Base-by-base conservation (phyloP, 2,888 invertebrate species). In the Caenorhabditis afra region DNA sequence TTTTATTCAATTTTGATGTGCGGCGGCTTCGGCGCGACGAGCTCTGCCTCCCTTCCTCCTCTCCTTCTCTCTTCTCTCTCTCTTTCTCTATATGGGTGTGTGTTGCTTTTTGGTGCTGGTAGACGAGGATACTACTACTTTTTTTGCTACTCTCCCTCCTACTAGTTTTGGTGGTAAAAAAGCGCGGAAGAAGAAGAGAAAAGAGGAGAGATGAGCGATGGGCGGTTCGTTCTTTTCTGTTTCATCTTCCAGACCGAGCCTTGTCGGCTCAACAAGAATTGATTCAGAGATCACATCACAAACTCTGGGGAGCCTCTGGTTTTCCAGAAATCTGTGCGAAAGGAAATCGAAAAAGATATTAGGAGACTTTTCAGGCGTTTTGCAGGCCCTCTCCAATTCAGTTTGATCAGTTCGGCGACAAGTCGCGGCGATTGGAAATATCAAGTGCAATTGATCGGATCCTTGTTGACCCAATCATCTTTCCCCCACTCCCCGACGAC, bases 1-100 rank as follows among this genome's bases (percentile, higher is more conserved):
- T 74, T 74, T 65, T 74, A 65, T 74, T 71, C 71, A 71, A 71
- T 71, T 71, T 71, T 50, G 71, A 71, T 71, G 71, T 71, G 71
- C 64, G 61, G 22, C 37, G 50, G 58, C 39, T 39, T 29, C 29
- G 29, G 29, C 29, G 29, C 44, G 45, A 65, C 53, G 55, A 57
- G 45, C 58, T 45, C 50, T 45, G 57, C 39, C 49, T 39, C 37
- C 50, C 65, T 52, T 41, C 52, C 47, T 50, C 37, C 58, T 58
- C 58, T 58, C 64, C 14, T 50, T 50, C 47, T 50, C 35, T 57
- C 14, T 55, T 62, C 55, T 49, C 49, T 55, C 64, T 61, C 45
- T 71, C 23, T 49, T 22, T 37, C 20, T 41, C 45, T 55, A 35
- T 58, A 62, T 45, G 53, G 59, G 70, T 49, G 71, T 64, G 62